Evolutionary conservation across 2,113 vertebrate genomes (phyloP), one percentile per base, ranked within the genome.

Genomic region (Gobio gobio): DNA sequence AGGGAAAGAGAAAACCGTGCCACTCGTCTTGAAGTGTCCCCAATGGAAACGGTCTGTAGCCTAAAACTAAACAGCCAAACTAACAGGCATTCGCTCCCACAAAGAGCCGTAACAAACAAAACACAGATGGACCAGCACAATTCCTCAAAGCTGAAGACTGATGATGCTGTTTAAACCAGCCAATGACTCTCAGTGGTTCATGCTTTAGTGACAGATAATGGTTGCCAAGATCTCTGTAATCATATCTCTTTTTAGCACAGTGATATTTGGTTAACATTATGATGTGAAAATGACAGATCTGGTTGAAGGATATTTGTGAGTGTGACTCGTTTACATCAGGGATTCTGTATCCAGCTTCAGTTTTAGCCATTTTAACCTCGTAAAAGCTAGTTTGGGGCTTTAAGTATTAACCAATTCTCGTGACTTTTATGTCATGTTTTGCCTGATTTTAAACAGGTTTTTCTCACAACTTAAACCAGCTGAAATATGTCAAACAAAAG

Each of bases 271-370:
- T 26, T 14, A 26, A 47, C 13, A 1, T 14, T 45, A 43, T 47
- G 70, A 73, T 78, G 56, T 24, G 22, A 43, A 14, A 10, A 13
- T 73, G 26, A 49, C 47, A 49, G 49, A 56, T 56, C 76, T 59
- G 22, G 10, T 5, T 43, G 33, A 45, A 26, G n/a, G 14, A 64
- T 43, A 43, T 79, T 79, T 47, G 77, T 24, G 12, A 45, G 77
- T 79, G 58, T 47, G 78, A 79, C 22, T 78, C 14, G 77, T 79
- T 79, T 63, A 63, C 58, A 63, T 63, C 78, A 63, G 36, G 5
- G 58, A 61, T 40, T 47, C 58, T 78, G 29, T 40, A 78, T 58
- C 29, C 29, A 78, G 2, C n/a, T 58, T 40, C 40, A 14, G 40
- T 47, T 74, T 26, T 58, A 58, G 51, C 13, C 40, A 5, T 79